phyloP scores from a whole-genome alignment of 1,140 invertebrate species.

The Paracyclopina nana region DNA sequence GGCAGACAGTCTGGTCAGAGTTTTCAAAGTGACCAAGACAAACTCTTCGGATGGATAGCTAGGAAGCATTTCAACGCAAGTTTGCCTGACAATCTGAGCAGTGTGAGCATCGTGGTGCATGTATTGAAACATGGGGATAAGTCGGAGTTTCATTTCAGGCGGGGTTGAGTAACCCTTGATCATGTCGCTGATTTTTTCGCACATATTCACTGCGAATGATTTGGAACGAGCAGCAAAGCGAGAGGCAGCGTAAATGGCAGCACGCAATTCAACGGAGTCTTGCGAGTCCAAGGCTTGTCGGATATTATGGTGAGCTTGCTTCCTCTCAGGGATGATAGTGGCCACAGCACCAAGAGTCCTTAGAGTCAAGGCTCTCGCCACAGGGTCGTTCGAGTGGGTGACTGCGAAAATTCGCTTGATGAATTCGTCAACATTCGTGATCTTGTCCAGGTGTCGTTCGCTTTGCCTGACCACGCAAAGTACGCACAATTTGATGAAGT shows the following conservation, averaged over 20 bases:
- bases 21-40: constrained; percentile 60
- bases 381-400: constrained; percentile 87
- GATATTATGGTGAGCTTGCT: constrained; percentile 87
- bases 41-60: constrained; percentile 67
- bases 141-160: constrained; percentile 66
- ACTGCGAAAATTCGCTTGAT: constrained; percentile 78
- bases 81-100: constrained; percentile 46
- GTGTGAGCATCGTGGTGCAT: constrained; percentile 80
- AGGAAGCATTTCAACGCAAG: constrained; percentile 47
- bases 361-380: constrained; percentile 65
- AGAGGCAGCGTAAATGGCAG: constrained; percentile 79
- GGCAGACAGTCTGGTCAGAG: constrained; percentile 64
- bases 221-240: constrained; percentile 30
- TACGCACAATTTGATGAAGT: constrained; percentile 83
- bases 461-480: constrained; percentile 80
- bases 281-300: constrained; percentile 75
- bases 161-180: constrained; percentile 76
- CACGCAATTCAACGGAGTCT: constrained; percentile 82
- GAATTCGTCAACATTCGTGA: constrained; percentile 89
- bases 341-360: constrained; percentile 75
- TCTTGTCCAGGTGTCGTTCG: constrained; percentile 89
- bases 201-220: constrained; percentile 86
- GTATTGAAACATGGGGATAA: constrained; percentile 74
- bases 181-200: constrained; percentile 84
- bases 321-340: constrained; percentile 72